Percentiles rank a stretch among this genome's conserved stretches.
Evolutionary conservation across 1,140 invertebrate genomes (phyloP).

Genomic region (Phocides pigmalion): DNA sequence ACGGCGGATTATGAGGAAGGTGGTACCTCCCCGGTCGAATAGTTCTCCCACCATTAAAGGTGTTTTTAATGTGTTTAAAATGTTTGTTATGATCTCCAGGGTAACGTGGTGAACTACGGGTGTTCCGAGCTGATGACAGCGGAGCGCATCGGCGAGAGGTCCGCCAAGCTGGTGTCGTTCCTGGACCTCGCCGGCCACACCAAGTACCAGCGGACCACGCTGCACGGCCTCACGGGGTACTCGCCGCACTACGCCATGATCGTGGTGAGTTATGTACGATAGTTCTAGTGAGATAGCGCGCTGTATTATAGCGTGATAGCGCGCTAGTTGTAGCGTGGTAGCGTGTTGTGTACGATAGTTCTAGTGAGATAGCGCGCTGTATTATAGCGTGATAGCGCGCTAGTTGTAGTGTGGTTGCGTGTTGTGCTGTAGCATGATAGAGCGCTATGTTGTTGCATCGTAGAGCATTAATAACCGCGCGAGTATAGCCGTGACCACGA

Average conservation of each 20-base stretch:
- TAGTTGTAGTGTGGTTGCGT: constrained; percentile 81
- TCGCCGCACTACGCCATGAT: constrained; percentile 97
- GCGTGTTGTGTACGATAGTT: constrained; percentile 83
- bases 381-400: no score
- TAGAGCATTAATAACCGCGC: no score
- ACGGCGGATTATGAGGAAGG: no score
- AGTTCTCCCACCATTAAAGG: no score
- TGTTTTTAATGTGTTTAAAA: no score
- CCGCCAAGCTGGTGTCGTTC: constrained; percentile 96
- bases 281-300: no score
- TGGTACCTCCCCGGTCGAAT: no score
- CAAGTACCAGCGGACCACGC: constrained; percentile 97
- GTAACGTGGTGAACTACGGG: constrained; percentile 91
- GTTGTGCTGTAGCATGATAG: constrained; percentile 69
- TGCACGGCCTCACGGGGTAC: constrained; percentile 97
- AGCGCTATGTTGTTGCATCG: constrained; percentile 47
- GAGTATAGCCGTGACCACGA: no score
- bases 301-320: no score
- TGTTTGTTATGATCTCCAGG: constrained; percentile 68
- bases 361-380: no score
- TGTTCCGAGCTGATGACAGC: constrained; percentile 96
- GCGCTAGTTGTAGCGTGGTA: constrained; percentile 73
- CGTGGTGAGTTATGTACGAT: constrained; percentile 88
- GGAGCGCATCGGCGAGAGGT: constrained; percentile 96
- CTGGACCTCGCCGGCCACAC: constrained; percentile 98